Evolutionary conservation across 2,888 invertebrate species (phyloP).

Genomic region (Miltochrista miniata): DNA sequence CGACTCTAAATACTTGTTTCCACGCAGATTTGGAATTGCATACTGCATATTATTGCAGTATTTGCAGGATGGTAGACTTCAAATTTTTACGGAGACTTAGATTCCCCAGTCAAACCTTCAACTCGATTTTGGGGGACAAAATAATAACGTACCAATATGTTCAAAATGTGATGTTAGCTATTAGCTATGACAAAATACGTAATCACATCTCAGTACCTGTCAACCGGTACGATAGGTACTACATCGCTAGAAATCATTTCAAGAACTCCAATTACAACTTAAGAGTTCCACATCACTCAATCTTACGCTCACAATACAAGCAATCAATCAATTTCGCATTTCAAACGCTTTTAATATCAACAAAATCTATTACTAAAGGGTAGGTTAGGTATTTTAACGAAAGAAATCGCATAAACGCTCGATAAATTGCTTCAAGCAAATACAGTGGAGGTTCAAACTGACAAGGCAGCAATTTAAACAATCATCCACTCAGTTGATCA

Average conservation of each 20-base stretch:
- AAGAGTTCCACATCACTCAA: too few species aligned
- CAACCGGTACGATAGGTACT: too few species aligned
- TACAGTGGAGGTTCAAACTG: slow-evolving; percentile 39
- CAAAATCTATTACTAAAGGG: neutral
- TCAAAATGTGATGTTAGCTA: too few species aligned
- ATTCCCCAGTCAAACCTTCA: too few species aligned
- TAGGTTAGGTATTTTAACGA: neutral
- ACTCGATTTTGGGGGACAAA: too few species aligned
- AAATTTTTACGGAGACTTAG: too few species aligned
- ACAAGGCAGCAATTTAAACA: slow-evolving; percentile 46
- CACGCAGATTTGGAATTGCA: slow-evolving; percentile 1
- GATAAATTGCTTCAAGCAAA: slow-evolving; percentile 31
- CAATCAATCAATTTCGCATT: neutral
- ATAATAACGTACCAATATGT: too few species aligned
- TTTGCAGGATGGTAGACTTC: neutral
- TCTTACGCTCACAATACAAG: too few species aligned
- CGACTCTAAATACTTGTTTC: slow-evolving; percentile 10
- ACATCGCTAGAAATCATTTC: too few species aligned
- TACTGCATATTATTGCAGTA: neutral
- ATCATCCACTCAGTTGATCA: slow-evolving; percentile 61
- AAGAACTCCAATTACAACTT: too few species aligned
- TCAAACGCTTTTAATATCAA: neutral
- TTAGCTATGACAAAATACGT: neutral
- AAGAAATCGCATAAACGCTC: slow-evolving; percentile 8
- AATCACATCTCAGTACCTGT: too few species aligned